Evolutionary conservation across 2,113 vertebrate genomes (phyloP), one percentile per base, ranked within the genome.

Genomic region (Mastomys coucha): DNA sequence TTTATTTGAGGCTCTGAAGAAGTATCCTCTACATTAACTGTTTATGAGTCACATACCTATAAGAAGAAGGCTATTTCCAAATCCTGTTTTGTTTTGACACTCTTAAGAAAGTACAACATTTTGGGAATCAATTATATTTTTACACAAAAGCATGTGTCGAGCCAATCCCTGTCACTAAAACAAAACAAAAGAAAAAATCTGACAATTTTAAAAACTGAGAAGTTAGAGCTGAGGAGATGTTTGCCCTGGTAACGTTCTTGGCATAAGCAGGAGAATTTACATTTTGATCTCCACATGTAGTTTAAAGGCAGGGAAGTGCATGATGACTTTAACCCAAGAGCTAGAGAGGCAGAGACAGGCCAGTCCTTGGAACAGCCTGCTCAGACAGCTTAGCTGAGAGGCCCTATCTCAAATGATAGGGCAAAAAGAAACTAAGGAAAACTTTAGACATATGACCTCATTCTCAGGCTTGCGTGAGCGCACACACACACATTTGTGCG

Each of bases 161-260:
- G 60, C 42, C 31, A 88, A 2, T 76, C 93, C 65, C 73, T 28
- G 81, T 42, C 49, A 76, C 69, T 80, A n/a, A 67, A 77, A 36
- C 70, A 81, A 73, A 88, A 69, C 36, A 17, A 72, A 53, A 72
- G 11, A 16, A 84, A 65, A 65, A 19, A 2, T 24, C 17, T 31
- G 65, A 42, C n/a, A 92, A 33, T 13, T 98, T 82, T 49, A 95
- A 96, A 91, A 65, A 33, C 26, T 12, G 28, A 87, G 60, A 12
- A 39, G 80, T 33, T 49, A 39, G 36, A 39, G 36, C 69, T 73
- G 36, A n/a, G 51, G 26, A 58, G 8, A 39, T 42, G 51, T 36
- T 88, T 73, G 2, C 8, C 3, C 8, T 9, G 10, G 28, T n/a
- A 17, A 88, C 51, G 45, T 70, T 67, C 42, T 86, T 65, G 16